A percentile compares a stretch with the other conserved stretches of the same genome.
Conservation (phyloP, 1,140 invertebrate genomes). For the Eupeodes corollae region DNA sequence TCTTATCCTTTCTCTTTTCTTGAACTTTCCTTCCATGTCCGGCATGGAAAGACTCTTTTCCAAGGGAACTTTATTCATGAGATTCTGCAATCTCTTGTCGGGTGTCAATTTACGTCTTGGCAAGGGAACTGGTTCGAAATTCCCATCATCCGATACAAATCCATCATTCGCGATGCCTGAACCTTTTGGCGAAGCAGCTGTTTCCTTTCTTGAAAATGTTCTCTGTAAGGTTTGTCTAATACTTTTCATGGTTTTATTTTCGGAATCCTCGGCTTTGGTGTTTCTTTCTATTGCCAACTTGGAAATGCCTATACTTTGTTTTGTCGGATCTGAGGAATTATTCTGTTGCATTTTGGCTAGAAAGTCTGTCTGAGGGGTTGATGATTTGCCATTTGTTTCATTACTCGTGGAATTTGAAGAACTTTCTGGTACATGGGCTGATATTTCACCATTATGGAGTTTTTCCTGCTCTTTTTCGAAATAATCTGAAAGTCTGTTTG, state of each 20-base stretch:
- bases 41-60: conserved; percentile 73
- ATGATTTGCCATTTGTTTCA: conserved; percentile 1
- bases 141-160: conserved; percentile 41
- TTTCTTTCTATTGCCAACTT: conserved; percentile 10
- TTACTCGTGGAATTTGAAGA: conserved; percentile 23
- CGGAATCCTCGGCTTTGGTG: background rate
- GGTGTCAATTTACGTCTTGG: conserved; percentile 1
- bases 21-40: conserved; percentile 61
- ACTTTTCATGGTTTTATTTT: conserved; percentile 8
- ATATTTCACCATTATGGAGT: conserved; percentile 50
- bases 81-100: conserved; percentile 6
- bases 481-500: conserved; percentile 76
- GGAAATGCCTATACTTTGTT: conserved; percentile 24
- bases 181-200: conserved; percentile 1
- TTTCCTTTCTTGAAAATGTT: conserved; percentile 43
- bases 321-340: conserved; percentile 14
- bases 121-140: conserved; percentile 6
- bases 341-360: conserved; percentile 23
- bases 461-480: conserved; percentile 72
- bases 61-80: conserved; percentile 43
- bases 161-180: conserved; percentile 45
- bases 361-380: conserved; percentile 34
- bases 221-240: conserved; percentile 42
- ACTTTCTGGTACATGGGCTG: conserved; percentile 28
- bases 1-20: conserved; percentile 54